Percentiles rank a stretch among this genome's conserved stretches.
Evolutionary conservation across 1,140 invertebrate species (phyloP).

Genomic region (Penaeus chinensis): DNA sequence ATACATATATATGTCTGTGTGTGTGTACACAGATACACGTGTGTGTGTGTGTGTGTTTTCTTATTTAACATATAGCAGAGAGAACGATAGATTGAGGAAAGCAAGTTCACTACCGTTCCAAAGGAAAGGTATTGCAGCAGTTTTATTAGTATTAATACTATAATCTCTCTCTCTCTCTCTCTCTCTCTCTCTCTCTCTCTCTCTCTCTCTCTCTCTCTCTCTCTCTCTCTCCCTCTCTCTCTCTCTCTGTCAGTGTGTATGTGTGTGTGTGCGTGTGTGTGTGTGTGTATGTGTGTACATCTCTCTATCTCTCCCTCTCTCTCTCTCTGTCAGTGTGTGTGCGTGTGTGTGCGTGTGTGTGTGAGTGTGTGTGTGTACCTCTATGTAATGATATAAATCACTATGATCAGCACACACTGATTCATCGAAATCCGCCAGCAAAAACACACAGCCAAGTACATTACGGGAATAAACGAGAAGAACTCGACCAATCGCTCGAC

Average conservation of each 20-base stretch:
- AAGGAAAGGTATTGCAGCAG: background rate
- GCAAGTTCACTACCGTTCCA: background rate
- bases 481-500: no score
- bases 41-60: background rate
- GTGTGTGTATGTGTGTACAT: slow-evolving; percentile 17
- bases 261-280: slow-evolving; percentile 14
- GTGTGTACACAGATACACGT: background rate
- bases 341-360: slow-evolving; percentile 1
- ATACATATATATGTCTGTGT: background rate
- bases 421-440: no score
- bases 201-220: background rate
- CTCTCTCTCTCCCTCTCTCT: background rate
- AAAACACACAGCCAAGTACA: no score
- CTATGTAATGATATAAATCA: no score
- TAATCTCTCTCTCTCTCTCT: background rate
- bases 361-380: background rate
- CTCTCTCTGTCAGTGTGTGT: background rate
- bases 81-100: background rate
- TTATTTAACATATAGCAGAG: background rate
- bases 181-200: background rate
- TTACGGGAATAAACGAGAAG: no score
- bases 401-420: no score
- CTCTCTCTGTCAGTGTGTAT: background rate
- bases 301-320: background rate
- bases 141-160: no score